phyloP scores from a whole-genome alignment of 2,888 invertebrate genomes.

The Baronia brevicornis region DNA sequence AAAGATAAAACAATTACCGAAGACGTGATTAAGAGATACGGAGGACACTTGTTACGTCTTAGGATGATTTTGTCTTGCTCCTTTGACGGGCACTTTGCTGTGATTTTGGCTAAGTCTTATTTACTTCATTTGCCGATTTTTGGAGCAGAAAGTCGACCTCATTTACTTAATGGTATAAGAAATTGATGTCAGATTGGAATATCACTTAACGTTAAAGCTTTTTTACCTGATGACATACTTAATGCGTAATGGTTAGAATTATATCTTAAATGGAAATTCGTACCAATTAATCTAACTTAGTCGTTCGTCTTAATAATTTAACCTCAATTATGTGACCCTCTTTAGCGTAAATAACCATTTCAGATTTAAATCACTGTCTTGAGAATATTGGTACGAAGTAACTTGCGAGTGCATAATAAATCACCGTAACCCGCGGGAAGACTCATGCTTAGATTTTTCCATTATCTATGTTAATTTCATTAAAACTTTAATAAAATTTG shows the following conservation, averaged over 20 bases:
- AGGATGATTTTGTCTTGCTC: constrained; percentile 36
- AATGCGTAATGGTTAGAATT: too few species aligned
- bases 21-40: constrained; percentile 73
- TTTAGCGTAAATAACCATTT: constrained; percentile 55
- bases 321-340: constrained; percentile 58
- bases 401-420: constrained; percentile 24
- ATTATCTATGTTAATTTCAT: constrained; percentile 6
- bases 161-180: constrained; percentile 10
- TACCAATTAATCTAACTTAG: constrained; percentile 42
- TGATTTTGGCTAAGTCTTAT: constrained; percentile 22
- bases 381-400: constrained; percentile 47
- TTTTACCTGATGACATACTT: too few species aligned
- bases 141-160: constrained; percentile 9
- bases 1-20: constrained; percentile 75
- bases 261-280: too few species aligned
- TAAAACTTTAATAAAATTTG: constrained; percentile 9
- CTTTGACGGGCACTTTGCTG: constrained; percentile 31
- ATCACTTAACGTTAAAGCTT: too few species aligned
- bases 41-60: constrained; percentile 73
- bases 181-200: not conserved
- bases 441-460: constrained; percentile 4
- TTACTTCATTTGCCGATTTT: constrained; percentile 19
- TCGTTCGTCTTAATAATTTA: constrained; percentile 60
- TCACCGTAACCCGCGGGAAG: constrained; percentile 4
- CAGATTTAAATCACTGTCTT: constrained; percentile 54